A percentile compares a stretch with the other conserved stretches of the same genome.
These are phyloP conservation scores for Eriocheir sinensis DNA, from an alignment of 1,140 invertebrate species.

Conservation along the genomic window DNA sequence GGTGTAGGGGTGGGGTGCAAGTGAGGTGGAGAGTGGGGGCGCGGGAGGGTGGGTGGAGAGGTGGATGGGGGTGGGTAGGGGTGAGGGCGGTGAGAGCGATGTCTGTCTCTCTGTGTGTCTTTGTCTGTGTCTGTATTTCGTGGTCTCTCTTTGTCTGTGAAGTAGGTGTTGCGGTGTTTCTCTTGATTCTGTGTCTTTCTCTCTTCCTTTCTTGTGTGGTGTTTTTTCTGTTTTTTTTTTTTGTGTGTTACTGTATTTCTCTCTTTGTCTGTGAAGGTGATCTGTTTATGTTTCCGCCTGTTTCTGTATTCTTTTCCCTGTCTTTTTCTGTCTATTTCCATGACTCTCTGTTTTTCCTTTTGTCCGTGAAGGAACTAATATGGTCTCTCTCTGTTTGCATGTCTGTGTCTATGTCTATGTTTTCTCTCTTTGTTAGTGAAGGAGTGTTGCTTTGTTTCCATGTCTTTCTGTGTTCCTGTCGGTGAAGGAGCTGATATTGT, in stretches of 20 bases:
- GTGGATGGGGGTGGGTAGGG: no score
- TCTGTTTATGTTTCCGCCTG: no score
- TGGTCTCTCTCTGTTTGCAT: neutral
- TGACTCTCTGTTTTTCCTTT: neutral
- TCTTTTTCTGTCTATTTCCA: neutral
- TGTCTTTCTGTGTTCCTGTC: neutral
- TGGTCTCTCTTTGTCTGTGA: no score
- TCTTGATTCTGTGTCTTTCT: no score
- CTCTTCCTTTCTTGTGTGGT: neutral
- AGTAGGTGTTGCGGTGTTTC: no score
- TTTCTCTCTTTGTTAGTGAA: neutral
- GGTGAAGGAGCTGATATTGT: neutral
- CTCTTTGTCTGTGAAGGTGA: neutral
- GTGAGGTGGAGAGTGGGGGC: no score
- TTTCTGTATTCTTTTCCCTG: no score
- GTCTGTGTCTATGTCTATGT: neutral
- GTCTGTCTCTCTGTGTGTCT: no score
- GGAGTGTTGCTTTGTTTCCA: neutral
- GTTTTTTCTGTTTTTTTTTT: neutral
- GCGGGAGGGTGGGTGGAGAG: no score
- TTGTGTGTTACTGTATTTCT: neutral
- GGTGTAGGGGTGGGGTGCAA: no score
- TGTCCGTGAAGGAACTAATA: neutral
- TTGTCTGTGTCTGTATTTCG: no score
- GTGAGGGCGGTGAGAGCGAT: no score